phyloP scores from a whole-genome alignment of 2,888 invertebrate species.

The Agapostemon virescens region DNA sequence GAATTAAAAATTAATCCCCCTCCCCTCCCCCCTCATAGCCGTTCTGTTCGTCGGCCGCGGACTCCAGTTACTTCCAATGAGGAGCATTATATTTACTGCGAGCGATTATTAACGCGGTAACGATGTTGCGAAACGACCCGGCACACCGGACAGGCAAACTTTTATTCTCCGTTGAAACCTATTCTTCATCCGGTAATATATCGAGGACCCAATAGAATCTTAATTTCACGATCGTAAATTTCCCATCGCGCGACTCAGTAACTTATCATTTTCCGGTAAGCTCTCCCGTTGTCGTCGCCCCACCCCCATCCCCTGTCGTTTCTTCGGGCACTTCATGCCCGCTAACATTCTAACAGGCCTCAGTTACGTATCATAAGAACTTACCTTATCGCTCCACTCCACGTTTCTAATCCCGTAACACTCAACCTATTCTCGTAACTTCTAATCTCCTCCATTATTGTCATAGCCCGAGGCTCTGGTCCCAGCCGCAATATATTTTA shows the following conservation, averaged over 20 bases:
- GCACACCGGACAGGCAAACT: conserved; percentile 9
- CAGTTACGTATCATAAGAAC: conserved; percentile 37
- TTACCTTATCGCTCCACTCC: conserved; percentile 47
- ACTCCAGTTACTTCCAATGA: conserved; percentile 27
- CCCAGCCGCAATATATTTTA: conserved; percentile 52
- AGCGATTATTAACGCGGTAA: conserved; percentile 31
- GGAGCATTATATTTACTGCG: conserved; percentile 14
- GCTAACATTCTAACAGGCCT: conserved; percentile 43
- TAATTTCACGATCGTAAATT: conserved; percentile 48
- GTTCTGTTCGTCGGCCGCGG: too few species aligned
- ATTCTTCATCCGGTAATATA: conserved; percentile 32
- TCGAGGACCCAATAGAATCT: conserved; percentile 43
- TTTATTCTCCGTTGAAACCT: conserved; percentile 25
- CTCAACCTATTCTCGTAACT: conserved; percentile 45
- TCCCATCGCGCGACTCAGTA: conserved; percentile 10
- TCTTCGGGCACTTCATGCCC: conserved; percentile 21
- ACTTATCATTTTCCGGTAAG: conserved; percentile 35
- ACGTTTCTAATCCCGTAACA: conserved; percentile 50
- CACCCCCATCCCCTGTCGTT: conserved; percentile 17
- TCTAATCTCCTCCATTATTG: conserved; percentile 52
- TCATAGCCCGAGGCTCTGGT: conserved; percentile 29
- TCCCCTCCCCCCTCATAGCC: too few species aligned
- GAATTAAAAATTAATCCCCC: conserved; percentile 39
- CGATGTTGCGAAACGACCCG: conserved; percentile 13
- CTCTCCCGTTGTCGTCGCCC: conserved; percentile 7